These are phyloP conservation scores for Mormyrops boulengeri DNA, from an alignment of 2,797 vertebrate species.

Conservation along the genomic window DNA sequence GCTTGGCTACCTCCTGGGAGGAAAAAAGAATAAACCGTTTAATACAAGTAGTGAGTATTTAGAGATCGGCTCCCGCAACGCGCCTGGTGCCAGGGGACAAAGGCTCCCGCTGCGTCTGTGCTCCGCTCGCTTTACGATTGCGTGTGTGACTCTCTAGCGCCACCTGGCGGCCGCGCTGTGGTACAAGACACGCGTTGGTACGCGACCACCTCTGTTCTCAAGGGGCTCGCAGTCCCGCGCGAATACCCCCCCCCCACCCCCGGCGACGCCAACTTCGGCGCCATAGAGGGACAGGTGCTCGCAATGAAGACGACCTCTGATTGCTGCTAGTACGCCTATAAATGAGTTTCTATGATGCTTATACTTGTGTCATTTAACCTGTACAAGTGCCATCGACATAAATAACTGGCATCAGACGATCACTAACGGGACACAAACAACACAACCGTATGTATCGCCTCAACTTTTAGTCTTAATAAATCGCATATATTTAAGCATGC, in stretches of 20 bases:
- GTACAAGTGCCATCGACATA: neutral
- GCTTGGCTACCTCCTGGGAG: neutral
- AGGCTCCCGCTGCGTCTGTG: neutral
- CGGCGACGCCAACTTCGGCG: neutral
- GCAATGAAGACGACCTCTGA: neutral
- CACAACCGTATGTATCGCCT: neutral
- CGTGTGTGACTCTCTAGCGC: slow-evolving; percentile 24
- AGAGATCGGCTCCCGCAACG: neutral
- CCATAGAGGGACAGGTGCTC: neutral
- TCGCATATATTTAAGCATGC: neutral
- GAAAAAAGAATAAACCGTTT: neutral
- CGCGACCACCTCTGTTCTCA: neutral
- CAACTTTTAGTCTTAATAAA: slow-evolving; percentile 4
- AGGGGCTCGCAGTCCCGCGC: neutral
- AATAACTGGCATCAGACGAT: neutral
- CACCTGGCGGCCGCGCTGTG: slow-evolving; percentile 18
- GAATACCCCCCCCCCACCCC: neutral
- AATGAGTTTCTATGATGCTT: neutral
- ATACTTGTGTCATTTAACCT: neutral
- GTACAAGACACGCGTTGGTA: neutral
- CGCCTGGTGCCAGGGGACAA: slow-evolving; percentile 10
- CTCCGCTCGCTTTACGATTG: neutral
- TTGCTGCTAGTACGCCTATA: neutral
- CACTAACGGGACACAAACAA: neutral
- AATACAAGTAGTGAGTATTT: neutral